Percentiles rank a stretch among this genome's conserved stretches.
phyloP scores from a whole-genome alignment of 2,797 vertebrate genomes.

The Sebastes trivittatus region DNA sequence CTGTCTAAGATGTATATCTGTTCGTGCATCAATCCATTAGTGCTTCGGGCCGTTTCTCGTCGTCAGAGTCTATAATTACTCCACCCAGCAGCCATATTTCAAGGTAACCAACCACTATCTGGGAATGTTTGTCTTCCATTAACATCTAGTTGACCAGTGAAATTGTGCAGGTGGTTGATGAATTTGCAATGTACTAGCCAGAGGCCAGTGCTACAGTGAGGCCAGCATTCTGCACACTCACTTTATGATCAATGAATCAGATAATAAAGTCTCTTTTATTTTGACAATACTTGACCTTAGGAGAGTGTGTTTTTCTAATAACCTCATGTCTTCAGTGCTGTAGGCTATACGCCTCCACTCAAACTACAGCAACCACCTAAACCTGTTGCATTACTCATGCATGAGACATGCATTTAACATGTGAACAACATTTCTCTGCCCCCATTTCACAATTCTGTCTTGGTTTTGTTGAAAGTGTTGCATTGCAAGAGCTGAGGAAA shows the following conservation, averaged over 20 bases:
- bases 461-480: neutral
- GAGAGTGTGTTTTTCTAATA: neutral
- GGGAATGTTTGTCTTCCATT: neutral
- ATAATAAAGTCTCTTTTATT: neutral
- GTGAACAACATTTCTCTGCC: neutral
- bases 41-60: neutral
- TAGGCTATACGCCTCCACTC: neutral
- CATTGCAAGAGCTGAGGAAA: neutral
- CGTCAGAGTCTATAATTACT: neutral
- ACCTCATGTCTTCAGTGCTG: neutral
- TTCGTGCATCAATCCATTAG: conserved; percentile 1
- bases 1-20: neutral
- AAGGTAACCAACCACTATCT: conserved; percentile 1
- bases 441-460: neutral
- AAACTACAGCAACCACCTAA: conserved; percentile 10
- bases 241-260: neutral
- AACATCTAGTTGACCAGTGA: neutral
- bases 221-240: neutral
- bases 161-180: neutral
- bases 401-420: neutral
- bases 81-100: conserved; percentile 18
- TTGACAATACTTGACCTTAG: neutral
- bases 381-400: conserved; percentile 27
- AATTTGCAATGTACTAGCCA: conserved; percentile 4
- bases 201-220: neutral